A percentile compares a stretch with the other conserved stretches of the same genome.
These are phyloP conservation scores for Pseudomyrmex pallidus DNA, from an alignment of 1,140 invertebrate genomes.

Conservation along the genomic window DNA sequence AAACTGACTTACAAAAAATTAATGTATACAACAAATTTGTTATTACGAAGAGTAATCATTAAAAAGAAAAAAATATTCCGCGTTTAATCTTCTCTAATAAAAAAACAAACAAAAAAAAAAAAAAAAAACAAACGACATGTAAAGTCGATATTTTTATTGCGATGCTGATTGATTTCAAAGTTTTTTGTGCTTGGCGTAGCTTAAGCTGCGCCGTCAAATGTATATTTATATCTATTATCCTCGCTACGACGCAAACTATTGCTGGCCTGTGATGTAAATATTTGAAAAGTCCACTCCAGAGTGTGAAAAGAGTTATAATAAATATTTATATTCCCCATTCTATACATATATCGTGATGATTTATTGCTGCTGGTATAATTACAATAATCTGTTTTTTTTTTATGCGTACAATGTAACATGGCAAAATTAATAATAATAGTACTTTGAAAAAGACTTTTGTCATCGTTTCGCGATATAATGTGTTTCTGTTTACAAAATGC, in stretches of 20 bases:
- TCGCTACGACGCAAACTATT: no score
- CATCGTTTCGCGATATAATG: background rate
- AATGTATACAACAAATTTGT: background rate
- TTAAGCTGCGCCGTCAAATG: no score
- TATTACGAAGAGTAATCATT: background rate
- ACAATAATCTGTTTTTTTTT: conserved; percentile 49
- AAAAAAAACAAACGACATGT: no score
- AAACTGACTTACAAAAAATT: background rate
- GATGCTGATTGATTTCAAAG: no score
- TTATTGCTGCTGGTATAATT: conserved; percentile 54
- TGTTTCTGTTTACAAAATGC: conserved; percentile 28
- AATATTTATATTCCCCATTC: background rate
- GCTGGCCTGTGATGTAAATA: no score
- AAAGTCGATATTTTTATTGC: no score
- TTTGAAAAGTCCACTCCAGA: no score
- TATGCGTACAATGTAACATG: conserved; percentile 44
- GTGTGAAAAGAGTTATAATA: conserved; percentile 11
- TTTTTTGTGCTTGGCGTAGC: no score
- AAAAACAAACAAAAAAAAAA: no score
- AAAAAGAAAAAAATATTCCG: no score
- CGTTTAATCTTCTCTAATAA: no score
- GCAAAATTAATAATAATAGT: conserved; percentile 1
- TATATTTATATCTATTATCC: no score
- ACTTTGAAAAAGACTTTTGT: background rate
- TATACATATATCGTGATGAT: conserved; percentile 15